Percentiles rank a stretch among this genome's conserved stretches.
phyloP scores from a whole-genome alignment of 1,140 invertebrate species.

The Littorina saxatilis region DNA sequence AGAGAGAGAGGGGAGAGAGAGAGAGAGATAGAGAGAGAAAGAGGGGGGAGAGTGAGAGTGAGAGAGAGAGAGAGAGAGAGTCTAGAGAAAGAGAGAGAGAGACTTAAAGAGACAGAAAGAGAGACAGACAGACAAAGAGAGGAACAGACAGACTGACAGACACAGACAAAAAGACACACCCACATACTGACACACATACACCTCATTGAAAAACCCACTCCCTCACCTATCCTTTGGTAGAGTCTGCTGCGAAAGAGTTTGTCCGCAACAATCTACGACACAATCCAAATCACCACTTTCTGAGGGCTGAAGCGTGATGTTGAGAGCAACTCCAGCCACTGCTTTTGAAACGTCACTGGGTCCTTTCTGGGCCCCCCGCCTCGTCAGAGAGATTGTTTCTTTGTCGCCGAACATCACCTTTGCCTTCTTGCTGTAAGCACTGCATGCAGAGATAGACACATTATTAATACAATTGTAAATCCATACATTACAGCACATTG shows the following conservation, averaged over 20 bases:
- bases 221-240: constrained; percentile 3
- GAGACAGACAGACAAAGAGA: too few relatives aligned
- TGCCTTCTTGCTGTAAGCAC: not conserved
- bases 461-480: not conserved
- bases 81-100: too few relatives aligned
- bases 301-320: constrained; percentile 1
- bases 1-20: too few relatives aligned
- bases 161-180: too few relatives aligned
- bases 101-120: too few relatives aligned
- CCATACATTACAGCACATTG: too few relatives aligned
- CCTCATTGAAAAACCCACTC: too few relatives aligned
- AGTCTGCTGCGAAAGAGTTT: not conserved
- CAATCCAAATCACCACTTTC: not conserved
- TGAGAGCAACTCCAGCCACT: not conserved
- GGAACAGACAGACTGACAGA: too few relatives aligned
- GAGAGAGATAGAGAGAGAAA: too few relatives aligned
- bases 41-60: too few relatives aligned
- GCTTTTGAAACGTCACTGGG: not conserved
- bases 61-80: too few relatives aligned
- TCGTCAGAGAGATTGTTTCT: constrained; percentile 1
- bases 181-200: too few relatives aligned
- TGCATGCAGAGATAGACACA: not conserved
- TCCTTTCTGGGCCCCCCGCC: not conserved
- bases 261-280: constrained; percentile 25
- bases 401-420: not conserved